These are phyloP conservation scores for Nycteola revayana DNA, from an alignment of 2,888 invertebrate genomes.

Conservation along the genomic window DNA sequence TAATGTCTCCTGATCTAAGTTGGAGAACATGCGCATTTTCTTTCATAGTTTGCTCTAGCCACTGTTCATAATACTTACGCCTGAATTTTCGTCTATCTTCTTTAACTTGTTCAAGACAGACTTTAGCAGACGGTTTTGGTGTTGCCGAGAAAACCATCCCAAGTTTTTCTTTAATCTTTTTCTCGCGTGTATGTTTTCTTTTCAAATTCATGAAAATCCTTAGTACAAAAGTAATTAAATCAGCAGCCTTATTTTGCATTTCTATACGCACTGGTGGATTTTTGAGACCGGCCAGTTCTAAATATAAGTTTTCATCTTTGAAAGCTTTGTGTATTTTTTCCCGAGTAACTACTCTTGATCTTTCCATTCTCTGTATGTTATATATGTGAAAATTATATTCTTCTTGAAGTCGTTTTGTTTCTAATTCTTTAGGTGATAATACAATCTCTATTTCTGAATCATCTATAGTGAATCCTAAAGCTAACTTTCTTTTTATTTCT, in stretches of 20 bases:
- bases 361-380: conserved; percentile 71
- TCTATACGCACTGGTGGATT: conserved; percentile 45
- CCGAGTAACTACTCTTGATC: conserved; percentile 44
- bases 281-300: conserved; percentile 66
- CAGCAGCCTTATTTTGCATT: conserved; percentile 46
- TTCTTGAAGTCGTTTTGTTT: conserved; percentile 41
- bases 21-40: conserved; percentile 76
- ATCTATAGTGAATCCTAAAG: conserved; percentile 50
- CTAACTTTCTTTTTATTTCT: conserved; percentile 47
- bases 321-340: conserved; percentile 45
- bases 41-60: conserved; percentile 63
- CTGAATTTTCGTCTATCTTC: conserved; percentile 69
- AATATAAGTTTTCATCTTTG: conserved; percentile 57
- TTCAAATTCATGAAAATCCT: conserved; percentile 68
- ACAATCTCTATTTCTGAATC: conserved; percentile 38
- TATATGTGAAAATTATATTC: conserved; percentile 51
- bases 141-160: conserved; percentile 81
- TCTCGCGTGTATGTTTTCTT: conserved; percentile 57
- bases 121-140: conserved; percentile 64
- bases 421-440: conserved; percentile 51
- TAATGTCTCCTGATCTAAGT: conserved; percentile 80
- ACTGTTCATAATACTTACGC: conserved; percentile 66
- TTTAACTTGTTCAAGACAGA: conserved; percentile 68
- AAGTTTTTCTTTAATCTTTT: conserved; percentile 68
- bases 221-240: conserved; percentile 56